Conservation (phyloP, 2,888 invertebrate species). For the Chrysolina americana region DNA sequence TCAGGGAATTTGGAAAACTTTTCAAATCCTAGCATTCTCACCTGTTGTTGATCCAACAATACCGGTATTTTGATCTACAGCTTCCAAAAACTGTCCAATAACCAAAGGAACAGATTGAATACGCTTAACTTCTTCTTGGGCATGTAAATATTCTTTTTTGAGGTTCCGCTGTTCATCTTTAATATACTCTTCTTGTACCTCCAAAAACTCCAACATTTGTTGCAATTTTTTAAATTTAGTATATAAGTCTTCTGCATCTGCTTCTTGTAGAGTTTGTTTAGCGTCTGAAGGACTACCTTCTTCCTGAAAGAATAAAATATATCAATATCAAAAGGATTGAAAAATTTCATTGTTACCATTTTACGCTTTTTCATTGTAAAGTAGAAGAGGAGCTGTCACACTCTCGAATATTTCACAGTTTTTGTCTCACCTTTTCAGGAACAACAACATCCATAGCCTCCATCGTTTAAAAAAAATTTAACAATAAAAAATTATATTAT, state of each 20-base stretch:
- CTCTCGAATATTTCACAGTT: slow-evolving; percentile 12
- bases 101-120: slow-evolving; percentile 99
- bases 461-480: slow-evolving; percentile 71
- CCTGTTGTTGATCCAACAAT: slow-evolving; percentile 77
- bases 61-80: slow-evolving; percentile 99
- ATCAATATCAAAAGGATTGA: neutral
- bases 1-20: too few species aligned
- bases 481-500: too few species aligned
- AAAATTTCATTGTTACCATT: slow-evolving; percentile 28
- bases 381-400: neutral
- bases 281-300: slow-evolving; percentile 79
- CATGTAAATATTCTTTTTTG: slow-evolving; percentile 98
- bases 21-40: slow-evolving; percentile 4
- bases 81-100: slow-evolving; percentile 99
- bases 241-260: slow-evolving; percentile 94
- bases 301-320: slow-evolving; percentile 71
- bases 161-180: slow-evolving; percentile 99
- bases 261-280: slow-evolving; percentile 82
- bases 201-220: slow-evolving; percentile 95
- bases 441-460: slow-evolving; percentile 87
- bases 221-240: slow-evolving; percentile 98
- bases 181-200: slow-evolving; percentile 99
- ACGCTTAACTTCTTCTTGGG: slow-evolving; percentile 97
- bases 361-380: slow-evolving; percentile 24
- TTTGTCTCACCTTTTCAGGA: slow-evolving; percentile 81